phyloP scores from a whole-genome alignment of 2,113 vertebrate species.

The Sminthopsis crassicaudata region DNA sequence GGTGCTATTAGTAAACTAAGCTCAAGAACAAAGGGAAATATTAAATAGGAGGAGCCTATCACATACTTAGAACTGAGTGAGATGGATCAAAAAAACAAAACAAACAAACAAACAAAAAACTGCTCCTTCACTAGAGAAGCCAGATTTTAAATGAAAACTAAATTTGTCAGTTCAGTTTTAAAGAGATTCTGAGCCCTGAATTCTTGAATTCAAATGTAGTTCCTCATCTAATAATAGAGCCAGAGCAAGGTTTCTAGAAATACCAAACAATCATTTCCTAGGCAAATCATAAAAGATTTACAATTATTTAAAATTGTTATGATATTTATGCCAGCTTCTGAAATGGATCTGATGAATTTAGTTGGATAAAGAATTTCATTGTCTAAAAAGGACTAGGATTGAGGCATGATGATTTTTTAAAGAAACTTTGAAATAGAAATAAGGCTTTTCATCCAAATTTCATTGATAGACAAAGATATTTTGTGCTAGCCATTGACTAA shows the following conservation, averaged over 20 bases:
- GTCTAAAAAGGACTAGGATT: not conserved
- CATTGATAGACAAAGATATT: not conserved
- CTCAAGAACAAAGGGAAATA: not conserved
- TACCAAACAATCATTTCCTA: constrained; percentile 21
- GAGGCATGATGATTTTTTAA: not conserved
- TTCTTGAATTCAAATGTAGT: not conserved
- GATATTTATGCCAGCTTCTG: constrained; percentile 17
- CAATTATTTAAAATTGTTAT: constrained; percentile 2
- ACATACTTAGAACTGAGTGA: not conserved
- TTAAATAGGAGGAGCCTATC: not conserved
- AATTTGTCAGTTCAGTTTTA: not conserved
- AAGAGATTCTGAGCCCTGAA: not conserved
- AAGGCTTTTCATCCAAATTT: no score
- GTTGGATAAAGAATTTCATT: not conserved
- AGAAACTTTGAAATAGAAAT: not conserved
- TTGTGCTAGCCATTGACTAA: not conserved
- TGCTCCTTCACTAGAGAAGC: not conserved
- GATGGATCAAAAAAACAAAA: not conserved
- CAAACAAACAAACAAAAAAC: not conserved
- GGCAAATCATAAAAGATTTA: not conserved
- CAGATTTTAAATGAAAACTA: not conserved
- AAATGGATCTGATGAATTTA: not conserved
- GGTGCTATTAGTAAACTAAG: not conserved
- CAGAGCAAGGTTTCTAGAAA: not conserved
- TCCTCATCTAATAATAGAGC: not conserved